Conservation (phyloP, 2,888 invertebrate genomes). For the Rotaria macrura region DNA sequence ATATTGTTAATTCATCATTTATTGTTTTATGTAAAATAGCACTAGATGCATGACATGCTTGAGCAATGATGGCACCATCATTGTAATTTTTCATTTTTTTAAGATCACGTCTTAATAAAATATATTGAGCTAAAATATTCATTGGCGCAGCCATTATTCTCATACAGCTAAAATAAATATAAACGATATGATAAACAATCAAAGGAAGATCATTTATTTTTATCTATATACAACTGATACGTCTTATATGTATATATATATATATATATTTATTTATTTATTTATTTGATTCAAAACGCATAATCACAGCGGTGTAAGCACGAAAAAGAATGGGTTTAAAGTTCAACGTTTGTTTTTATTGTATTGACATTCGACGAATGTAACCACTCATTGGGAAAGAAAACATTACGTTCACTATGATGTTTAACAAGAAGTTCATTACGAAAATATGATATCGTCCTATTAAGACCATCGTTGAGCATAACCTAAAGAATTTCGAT, state of each 20-base stretch:
- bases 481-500: background rate
- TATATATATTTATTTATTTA: background rate
- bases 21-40: constrained; percentile 21
- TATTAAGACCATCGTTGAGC: constrained; percentile 65
- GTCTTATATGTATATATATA: too few species aligned
- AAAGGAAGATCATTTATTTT: too few species aligned
- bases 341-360: background rate
- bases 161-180: background rate
- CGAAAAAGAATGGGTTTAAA: background rate
- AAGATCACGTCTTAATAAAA: constrained; percentile 28
- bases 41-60: constrained; percentile 30
- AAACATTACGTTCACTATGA: constrained; percentile 19
- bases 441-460: constrained; percentile 83
- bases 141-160: background rate
- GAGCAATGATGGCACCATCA: constrained; percentile 32
- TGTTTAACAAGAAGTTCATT: constrained; percentile 60
- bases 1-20: constrained; percentile 22
- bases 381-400: background rate
- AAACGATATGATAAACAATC: background rate
- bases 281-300: background rate
- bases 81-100: constrained; percentile 25
- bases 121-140: constrained; percentile 28
- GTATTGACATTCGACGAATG: background rate
- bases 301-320: background rate
- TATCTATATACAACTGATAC: too few species aligned